Percentiles rank a stretch among this genome's conserved stretches.
These are phyloP conservation scores for Clavelina lepadiformis DNA, from an alignment of 23 tunicate genomes.

Conservation along the genomic window DNA sequence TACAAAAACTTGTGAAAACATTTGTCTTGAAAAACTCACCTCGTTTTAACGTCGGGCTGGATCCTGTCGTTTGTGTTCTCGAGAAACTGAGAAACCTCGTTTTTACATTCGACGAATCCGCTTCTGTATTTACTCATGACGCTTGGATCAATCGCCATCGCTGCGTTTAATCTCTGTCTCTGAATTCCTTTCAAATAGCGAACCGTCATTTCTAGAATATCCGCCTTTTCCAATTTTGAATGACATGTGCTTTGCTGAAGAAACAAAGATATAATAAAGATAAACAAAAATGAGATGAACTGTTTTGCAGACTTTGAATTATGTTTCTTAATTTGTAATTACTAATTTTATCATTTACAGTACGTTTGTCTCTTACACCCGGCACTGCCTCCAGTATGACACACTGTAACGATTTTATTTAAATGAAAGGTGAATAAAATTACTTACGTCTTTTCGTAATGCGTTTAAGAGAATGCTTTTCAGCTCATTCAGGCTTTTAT, in stretches of 20 bases:
- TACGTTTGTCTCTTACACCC: background rate
- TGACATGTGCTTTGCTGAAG: conserved; percentile 86
- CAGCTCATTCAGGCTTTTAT: conserved; percentile 75
- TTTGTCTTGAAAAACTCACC: conserved; percentile 16
- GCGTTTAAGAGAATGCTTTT: conserved; percentile 77
- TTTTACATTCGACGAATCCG: conserved; percentile 64
- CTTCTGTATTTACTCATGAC: conserved; percentile 47
- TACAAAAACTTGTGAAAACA: background rate
- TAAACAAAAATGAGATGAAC: background rate
- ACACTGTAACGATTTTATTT: background rate
- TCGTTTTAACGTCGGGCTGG: conserved; percentile 69
- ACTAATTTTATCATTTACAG: no score
- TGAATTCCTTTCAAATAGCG: conserved; percentile 82
- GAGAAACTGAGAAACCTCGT: conserved; percentile 62
- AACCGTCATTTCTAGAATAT: conserved; percentile 99
- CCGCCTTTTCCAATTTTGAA: conserved; percentile 98
- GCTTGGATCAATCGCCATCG: conserved; percentile 54
- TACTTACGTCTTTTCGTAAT: conserved; percentile 77
- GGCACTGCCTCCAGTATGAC: background rate
- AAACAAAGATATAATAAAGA: background rate
- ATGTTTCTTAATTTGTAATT: background rate
- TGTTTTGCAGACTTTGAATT: background rate
- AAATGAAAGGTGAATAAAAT: no score
- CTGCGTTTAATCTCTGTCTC: conserved; percentile 66
- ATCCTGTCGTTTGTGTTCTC: conserved; percentile 43